phyloP scores from a whole-genome alignment of 1,140 invertebrate species.

The Drosophila carrolli region DNA sequence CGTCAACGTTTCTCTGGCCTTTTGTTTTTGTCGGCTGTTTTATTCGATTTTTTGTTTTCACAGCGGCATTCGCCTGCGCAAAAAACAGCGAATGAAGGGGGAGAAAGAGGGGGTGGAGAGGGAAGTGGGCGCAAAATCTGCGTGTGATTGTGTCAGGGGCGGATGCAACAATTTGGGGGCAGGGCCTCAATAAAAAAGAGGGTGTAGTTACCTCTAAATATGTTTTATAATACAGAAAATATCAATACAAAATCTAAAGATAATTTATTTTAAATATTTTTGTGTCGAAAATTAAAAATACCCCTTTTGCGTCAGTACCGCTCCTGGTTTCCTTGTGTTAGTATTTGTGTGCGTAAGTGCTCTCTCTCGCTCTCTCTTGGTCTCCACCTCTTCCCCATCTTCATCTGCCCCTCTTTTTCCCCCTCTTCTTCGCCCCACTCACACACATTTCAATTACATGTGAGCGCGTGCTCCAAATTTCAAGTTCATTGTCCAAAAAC shows the following conservation, averaged over 20 bases:
- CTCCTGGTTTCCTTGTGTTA: neutral
- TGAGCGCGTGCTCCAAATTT: slow-evolving; percentile 64
- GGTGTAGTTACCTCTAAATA: too few relatives aligned
- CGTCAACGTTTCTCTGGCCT: slow-evolving; percentile 36
- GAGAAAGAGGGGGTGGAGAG: neutral
- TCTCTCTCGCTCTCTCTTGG: neutral
- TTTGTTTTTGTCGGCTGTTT: slow-evolving; percentile 81
- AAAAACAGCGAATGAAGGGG: slow-evolving; percentile 1
- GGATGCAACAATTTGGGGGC: neutral
- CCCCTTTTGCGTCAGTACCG: neutral
- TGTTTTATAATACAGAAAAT: too few relatives aligned
- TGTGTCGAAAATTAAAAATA: neutral
- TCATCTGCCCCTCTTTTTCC: neutral
- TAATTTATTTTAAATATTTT: too few relatives aligned
- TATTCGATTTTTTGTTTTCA: slow-evolving; percentile 83
- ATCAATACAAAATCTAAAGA: too few relatives aligned
- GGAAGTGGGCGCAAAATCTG: slow-evolving; percentile 18
- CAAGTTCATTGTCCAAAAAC: slow-evolving; percentile 68
- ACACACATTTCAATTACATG: slow-evolving; percentile 64
- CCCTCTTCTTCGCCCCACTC: slow-evolving; percentile 31
- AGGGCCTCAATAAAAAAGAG: neutral
- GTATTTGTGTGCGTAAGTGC: slow-evolving; percentile 20
- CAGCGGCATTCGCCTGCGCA: slow-evolving; percentile 74
- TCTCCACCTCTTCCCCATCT: slow-evolving; percentile 1
- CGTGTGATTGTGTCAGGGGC: slow-evolving; percentile 12